These are phyloP conservation scores for Mallotus villosus DNA, from an alignment of 2,797 vertebrate species.

Conservation along the genomic window DNA sequence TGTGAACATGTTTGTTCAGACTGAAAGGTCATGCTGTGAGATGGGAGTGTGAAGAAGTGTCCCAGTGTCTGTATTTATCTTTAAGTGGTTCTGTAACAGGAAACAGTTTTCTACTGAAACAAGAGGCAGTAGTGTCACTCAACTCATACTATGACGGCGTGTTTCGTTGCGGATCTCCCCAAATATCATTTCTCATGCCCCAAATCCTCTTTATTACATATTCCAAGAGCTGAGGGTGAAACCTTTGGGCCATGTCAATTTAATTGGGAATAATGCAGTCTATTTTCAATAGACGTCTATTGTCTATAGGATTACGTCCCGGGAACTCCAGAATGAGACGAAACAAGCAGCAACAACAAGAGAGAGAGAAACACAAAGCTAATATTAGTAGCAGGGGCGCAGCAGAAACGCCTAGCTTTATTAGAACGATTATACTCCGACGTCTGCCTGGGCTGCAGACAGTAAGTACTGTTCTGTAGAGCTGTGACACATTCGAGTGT, in stretches of 20 bases:
- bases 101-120: neutral
- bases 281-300: conserved; percentile 28
- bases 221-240: conserved; percentile 42
- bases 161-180: neutral
- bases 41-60: neutral
- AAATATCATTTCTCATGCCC: conserved; percentile 24
- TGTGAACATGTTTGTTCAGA: neutral
- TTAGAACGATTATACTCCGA: conserved; percentile 57
- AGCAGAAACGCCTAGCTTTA: conserved; percentile 44
- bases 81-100: neutral
- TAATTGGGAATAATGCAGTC: conserved; percentile 63
- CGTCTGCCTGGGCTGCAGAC: neutral
- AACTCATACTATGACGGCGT: neutral
- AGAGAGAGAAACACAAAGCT: conserved; percentile 40
- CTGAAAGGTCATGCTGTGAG: neutral
- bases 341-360: conserved; percentile 38
- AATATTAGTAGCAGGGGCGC: conserved; percentile 51
- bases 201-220: conserved; percentile 42
- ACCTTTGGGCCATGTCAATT: conserved; percentile 71
- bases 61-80: neutral
- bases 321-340: conserved; percentile 51
- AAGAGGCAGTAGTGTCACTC: neutral
- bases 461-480: conserved; percentile 19
- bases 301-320: conserved; percentile 42
- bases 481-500: conserved; percentile 42